Conservation (phyloP, 2,797 vertebrate genomes). For the Catharus ustulatus region DNA sequence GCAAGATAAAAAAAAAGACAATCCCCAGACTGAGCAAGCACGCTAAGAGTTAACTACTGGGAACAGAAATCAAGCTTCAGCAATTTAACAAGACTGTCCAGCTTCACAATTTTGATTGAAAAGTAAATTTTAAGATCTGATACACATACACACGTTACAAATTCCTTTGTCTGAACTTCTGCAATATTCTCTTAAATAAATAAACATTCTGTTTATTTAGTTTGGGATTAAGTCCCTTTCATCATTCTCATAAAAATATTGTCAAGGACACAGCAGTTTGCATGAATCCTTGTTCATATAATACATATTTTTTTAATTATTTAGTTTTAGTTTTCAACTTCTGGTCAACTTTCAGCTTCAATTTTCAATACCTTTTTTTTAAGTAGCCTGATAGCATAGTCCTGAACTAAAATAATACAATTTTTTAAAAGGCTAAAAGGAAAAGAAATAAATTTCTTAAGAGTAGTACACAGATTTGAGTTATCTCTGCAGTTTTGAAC, state of each 20-base stretch:
- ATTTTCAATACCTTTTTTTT: neutral
- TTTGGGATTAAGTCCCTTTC: neutral
- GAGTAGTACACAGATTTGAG: neutral
- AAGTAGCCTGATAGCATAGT: neutral
- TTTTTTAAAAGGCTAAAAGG: neutral
- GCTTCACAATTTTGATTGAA: neutral
- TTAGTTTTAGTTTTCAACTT: neutral
- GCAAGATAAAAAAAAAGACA: neutral
- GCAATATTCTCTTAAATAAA: neutral
- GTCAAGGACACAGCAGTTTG: neutral
- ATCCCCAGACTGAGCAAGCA: neutral
- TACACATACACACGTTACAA: neutral
- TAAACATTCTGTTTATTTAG: neutral
- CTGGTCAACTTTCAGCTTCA: neutral
- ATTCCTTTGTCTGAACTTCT: neutral
- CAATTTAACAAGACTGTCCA: neutral
- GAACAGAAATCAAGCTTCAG: neutral
- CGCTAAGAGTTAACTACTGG: neutral
- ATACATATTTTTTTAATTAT: neutral
- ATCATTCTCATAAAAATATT: neutral
- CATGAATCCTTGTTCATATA: neutral
- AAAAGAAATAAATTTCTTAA: neutral
- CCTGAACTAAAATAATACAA: neutral
- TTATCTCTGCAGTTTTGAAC: neutral
- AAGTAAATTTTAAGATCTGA: neutral